These are phyloP conservation scores for Akabosia matsudoensis DNA, from an alignment of 1,140 invertebrate species.

Conservation along the genomic window DNA sequence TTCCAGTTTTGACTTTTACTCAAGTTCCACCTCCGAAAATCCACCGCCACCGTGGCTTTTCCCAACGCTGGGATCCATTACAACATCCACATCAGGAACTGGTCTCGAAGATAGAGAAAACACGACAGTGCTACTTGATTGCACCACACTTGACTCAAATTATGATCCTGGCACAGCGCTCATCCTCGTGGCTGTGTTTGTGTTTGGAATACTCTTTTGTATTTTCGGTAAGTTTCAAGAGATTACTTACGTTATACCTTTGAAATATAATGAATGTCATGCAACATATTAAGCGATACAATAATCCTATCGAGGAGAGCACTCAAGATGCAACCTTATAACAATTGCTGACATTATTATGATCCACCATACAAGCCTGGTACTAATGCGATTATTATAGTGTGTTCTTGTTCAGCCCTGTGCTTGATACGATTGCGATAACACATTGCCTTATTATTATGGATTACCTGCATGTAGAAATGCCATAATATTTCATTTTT, in stretches of 20 bases:
- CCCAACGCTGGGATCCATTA: not conserved
- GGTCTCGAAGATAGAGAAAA: not conserved
- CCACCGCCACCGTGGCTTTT: not conserved
- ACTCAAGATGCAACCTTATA: no score
- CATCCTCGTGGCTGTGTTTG: constrained; percentile 59
- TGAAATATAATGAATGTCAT: no score
- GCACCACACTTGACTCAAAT: constrained; percentile 56
- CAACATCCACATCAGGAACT: not conserved
- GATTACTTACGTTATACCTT: no score
- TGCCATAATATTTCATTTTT: not conserved
- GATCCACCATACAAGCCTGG: no score
- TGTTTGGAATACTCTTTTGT: constrained; percentile 63
- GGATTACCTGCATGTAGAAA: not conserved
- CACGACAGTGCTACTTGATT: constrained; percentile 42
- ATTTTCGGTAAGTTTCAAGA: constrained; percentile 64
- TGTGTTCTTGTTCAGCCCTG: not conserved
- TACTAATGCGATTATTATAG: not conserved
- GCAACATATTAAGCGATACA: no score
- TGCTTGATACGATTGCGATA: not conserved
- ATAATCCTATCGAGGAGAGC: no score
- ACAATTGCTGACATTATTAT: no score
- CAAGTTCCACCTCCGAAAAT: constrained; percentile 1
- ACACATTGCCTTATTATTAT: not conserved
- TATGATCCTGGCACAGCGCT: constrained; percentile 58
- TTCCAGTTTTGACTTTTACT: constrained; percentile 9